phyloP scores from a whole-genome alignment of 2,113 vertebrate genomes.

The Hypanus sabinus region DNA sequence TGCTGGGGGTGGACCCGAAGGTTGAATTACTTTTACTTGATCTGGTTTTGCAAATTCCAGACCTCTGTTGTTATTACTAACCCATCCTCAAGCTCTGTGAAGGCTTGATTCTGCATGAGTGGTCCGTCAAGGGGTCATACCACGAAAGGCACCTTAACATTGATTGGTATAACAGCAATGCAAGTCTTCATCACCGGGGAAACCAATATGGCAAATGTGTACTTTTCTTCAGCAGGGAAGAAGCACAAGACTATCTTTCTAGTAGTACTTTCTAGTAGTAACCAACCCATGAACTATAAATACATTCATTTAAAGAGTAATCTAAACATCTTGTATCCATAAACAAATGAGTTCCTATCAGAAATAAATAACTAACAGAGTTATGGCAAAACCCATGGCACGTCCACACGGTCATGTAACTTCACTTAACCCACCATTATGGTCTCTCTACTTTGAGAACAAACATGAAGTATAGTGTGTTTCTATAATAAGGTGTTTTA shows the following conservation, averaged over 20 bases:
- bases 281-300: neutral
- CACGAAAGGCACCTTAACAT: no score
- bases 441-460: neutral
- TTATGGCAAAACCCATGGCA: neutral
- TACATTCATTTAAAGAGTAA: neutral
- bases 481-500: neutral
- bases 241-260: neutral
- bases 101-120: no score
- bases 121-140: no score
- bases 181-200: no score
- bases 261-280: neutral
- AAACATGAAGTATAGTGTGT: neutral
- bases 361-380: neutral
- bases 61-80: no score
- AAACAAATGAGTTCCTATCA: neutral
- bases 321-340: neutral
- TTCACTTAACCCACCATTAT: neutral
- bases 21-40: no score
- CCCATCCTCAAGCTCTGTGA: no score
- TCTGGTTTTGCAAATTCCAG: no score
- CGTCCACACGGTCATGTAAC: neutral
- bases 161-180: no score
- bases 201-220: no score
- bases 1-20: no score
- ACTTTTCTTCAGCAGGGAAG: neutral